Evolutionary conservation across 2,888 invertebrate genomes (phyloP).

Genomic region (Temnothorax unifasciatus): DNA sequence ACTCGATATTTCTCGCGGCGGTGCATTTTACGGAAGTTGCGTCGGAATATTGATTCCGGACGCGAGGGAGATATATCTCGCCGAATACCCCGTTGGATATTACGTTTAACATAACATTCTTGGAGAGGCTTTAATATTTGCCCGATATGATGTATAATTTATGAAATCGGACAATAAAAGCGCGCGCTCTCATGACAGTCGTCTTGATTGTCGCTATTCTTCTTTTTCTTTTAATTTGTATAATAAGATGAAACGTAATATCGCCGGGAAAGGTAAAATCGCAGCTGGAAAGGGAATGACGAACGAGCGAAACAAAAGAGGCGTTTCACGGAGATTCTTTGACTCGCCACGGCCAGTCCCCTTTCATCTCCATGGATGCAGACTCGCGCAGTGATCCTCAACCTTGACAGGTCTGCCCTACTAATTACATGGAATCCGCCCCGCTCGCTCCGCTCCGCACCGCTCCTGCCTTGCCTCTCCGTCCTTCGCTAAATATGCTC

Average conservation of each 20-base stretch:
- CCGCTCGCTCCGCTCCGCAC: background rate
- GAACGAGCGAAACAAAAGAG: slow-evolving; percentile 63
- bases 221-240: background rate
- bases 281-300: slow-evolving; percentile 60
- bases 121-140: background rate
- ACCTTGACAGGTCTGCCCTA: slow-evolving; percentile 55
- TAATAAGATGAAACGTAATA: slow-evolving; percentile 41
- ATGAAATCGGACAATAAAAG: background rate
- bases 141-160: background rate
- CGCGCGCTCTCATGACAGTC: background rate
- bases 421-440: slow-evolving; percentile 63
- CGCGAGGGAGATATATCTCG: background rate
- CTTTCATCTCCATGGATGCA: slow-evolving; percentile 73
- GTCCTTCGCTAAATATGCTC: slow-evolving; percentile 38
- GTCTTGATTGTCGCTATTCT: background rate
- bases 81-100: slow-evolving; percentile 10
- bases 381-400: slow-evolving; percentile 69
- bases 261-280: slow-evolving; percentile 60
- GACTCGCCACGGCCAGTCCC: slow-evolving; percentile 56
- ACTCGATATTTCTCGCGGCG: slow-evolving; percentile 37
- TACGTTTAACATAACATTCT: background rate
- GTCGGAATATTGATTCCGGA: slow-evolving; percentile 66
- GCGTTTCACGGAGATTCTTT: slow-evolving; percentile 54
- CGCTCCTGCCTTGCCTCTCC: background rate
- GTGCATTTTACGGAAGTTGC: slow-evolving; percentile 62